Evolutionary conservation across 2,888 invertebrate species (phyloP).

Genomic region (Pheosia gnoma): DNA sequence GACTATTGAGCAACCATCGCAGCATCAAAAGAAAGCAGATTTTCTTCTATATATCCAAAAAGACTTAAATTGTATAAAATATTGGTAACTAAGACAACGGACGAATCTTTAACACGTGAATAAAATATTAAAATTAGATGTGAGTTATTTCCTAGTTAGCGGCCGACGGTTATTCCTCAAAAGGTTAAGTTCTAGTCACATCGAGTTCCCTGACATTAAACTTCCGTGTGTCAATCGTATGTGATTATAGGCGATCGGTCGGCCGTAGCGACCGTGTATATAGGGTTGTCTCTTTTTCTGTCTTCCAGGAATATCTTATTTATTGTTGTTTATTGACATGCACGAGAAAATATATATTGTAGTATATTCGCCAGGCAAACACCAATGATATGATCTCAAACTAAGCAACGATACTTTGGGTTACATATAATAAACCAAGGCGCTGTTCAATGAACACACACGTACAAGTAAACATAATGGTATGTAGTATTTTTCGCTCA

Average conservation of each 20-base stretch:
- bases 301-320: too few species aligned
- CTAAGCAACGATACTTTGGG: too few species aligned
- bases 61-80: conserved; percentile 37
- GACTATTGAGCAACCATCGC: conserved; percentile 36
- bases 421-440: too few species aligned
- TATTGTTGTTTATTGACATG: too few species aligned
- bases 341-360: too few species aligned
- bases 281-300: neutral
- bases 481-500: too few species aligned
- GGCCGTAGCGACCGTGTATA: neutral
- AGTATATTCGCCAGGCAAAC: too few species aligned
- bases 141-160: neutral
- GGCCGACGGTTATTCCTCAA: conserved; percentile 16
- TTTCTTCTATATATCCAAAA: conserved; percentile 56
- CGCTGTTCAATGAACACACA: too few species aligned
- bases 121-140: conserved; percentile 16
- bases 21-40: conserved; percentile 60
- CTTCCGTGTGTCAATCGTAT: conserved; percentile 33
- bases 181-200: conserved; percentile 29
- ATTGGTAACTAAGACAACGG: conserved; percentile 22
- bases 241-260: conserved; percentile 4
- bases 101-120: conserved; percentile 9
- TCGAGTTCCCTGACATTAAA: conserved; percentile 33
- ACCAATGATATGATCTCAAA: too few species aligned
- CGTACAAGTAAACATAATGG: too few species aligned